These are phyloP conservation scores for Corapipo altera DNA, from an alignment of 2,113 vertebrate genomes.

Conservation along the genomic window DNA sequence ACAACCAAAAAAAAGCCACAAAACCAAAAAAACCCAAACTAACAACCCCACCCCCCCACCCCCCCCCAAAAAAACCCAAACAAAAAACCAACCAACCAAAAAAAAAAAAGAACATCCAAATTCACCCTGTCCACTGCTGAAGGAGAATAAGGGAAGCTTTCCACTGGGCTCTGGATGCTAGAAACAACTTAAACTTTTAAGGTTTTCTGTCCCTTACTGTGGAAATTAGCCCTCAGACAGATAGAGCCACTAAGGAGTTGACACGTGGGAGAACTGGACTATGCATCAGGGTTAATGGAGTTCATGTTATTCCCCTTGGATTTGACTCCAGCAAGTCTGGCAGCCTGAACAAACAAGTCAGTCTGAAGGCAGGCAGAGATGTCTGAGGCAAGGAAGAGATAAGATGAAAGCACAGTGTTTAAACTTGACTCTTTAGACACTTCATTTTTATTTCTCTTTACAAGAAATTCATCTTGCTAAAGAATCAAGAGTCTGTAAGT, in stretches of 20 bases:
- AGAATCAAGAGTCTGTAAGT: background rate
- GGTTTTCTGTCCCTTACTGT: background rate
- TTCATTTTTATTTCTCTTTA: background rate
- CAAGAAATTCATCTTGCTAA: background rate
- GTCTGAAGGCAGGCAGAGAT: background rate
- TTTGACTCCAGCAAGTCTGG: background rate
- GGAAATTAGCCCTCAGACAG: background rate
- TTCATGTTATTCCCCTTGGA: background rate
- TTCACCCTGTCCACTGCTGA: background rate
- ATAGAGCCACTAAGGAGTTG: background rate
- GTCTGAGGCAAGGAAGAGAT: background rate
- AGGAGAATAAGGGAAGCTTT: background rate
- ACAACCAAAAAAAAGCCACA: too few species aligned
- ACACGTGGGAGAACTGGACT: accelerated
- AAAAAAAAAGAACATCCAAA: background rate
- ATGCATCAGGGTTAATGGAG: background rate
- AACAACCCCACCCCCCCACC: background rate
- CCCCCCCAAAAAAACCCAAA: background rate
- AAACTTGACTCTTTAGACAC: background rate
- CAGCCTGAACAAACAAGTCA: background rate
- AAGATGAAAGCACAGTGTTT: background rate
- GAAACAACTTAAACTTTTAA: background rate
- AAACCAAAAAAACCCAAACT: background rate
- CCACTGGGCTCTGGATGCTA: background rate
- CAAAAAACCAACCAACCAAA: background rate